Evolutionary conservation across 2,797 vertebrate species (phyloP), one percentile per base, ranked within the genome.

Genomic region (Cetoscarus ocellatus): DNA sequence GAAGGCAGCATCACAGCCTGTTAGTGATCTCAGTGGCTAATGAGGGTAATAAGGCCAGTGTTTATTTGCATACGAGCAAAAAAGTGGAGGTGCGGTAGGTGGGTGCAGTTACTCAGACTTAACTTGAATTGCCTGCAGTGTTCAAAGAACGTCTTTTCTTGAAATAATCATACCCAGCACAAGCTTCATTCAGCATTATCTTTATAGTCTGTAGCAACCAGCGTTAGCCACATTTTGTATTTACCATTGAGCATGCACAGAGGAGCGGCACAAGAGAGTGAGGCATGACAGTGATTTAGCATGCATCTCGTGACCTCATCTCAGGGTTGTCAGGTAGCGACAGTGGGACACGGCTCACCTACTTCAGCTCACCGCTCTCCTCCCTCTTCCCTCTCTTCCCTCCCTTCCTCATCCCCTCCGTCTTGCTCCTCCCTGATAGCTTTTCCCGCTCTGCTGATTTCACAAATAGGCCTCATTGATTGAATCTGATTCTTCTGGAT

Each of bases 381-480:
- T 56, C 27, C 60, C 66, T 43, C 67, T 34, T 54, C 69, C 55
- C 63, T 59, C 54, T n/a, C 18, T 52, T 48, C 55, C 61, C 53
- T 51, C 73, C 18, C 34, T 60, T 61, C 79, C 84, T 81, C 80
- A 66, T 81, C 82, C 49, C 70, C 70, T 69, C 75, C 76, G 65
- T 84, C 87, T 80, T 82, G 82, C 84, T 87, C 82, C 80, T 80
- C 77, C 85, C 90, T 93, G 90, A 93, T 91, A 86, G 90, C 86
- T 86, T 91, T 94, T 92, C 90, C 91, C 88, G 93, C 92, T 94
- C 89, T 79, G 86, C 91, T 93, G 93, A 89, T 93, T 93, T 93
- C 92, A 93, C 94, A 94, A 94, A 95, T 93, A 92, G 93, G 91
- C 88, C 89, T 92, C 92, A 94, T 94, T 94, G 93, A 95, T 95